Conservation (phyloP, 2,888 invertebrate species). For the Coleophora flavipennella region DNA sequence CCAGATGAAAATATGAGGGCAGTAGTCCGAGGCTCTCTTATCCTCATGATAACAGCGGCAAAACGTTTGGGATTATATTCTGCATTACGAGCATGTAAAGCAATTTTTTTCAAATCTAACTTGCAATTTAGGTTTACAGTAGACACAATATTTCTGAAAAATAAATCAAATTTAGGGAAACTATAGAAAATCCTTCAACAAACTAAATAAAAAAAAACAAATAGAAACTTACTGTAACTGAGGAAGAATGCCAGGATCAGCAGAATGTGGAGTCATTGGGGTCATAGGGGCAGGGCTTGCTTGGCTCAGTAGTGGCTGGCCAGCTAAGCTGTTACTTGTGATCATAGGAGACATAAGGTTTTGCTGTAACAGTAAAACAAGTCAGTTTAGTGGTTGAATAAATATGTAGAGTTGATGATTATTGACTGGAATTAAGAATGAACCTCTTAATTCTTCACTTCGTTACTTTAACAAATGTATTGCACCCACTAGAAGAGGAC, state of each 20-base stretch:
- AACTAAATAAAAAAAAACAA: too few relatives aligned
- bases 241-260: constrained; percentile 94
- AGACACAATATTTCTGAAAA: constrained; percentile 96
- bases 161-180: too few relatives aligned
- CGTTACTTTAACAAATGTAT: too few relatives aligned
- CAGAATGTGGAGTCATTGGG: constrained; percentile 93
- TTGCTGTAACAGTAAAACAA: constrained; percentile 70
- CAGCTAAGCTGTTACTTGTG: constrained; percentile 68
- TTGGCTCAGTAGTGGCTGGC: constrained; percentile 75
- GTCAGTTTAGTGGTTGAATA: not conserved
- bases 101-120: constrained; percentile 96
- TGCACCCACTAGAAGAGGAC: too few relatives aligned
- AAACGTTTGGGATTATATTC: constrained; percentile 99
- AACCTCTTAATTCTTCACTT: too few relatives aligned
- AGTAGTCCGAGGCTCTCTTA: constrained; percentile 87
- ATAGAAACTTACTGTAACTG: constrained; percentile 83
- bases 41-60: constrained; percentile 99
- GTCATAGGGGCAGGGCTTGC: constrained; percentile 87
- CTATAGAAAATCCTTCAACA: too few relatives aligned
- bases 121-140: constrained; percentile 97
- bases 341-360: constrained; percentile 89
- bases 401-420: too few relatives aligned
- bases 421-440: too few relatives aligned
- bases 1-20: constrained; percentile 86
- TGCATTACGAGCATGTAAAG: constrained; percentile 97